phyloP scores from a whole-genome alignment of 2,888 invertebrate genomes.

The Pardosa pseudoannulata region DNA sequence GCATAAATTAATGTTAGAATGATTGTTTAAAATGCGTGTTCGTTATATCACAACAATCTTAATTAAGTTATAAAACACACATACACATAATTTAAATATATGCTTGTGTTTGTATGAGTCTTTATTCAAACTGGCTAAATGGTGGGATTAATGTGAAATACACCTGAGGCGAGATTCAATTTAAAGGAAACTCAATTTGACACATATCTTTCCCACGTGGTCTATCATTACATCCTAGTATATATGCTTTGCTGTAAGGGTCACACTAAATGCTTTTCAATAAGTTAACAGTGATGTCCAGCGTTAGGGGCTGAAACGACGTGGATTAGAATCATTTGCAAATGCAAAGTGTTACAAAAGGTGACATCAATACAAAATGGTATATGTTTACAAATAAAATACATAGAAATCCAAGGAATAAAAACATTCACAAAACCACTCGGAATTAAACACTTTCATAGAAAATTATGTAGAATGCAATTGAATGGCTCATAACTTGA shows the following conservation, averaged over 20 bases:
- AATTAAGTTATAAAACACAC: no score
- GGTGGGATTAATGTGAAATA: no score
- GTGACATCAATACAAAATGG: slow-evolving; percentile 44
- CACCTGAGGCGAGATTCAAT: background rate
- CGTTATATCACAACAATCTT: no score
- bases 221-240: background rate
- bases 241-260: background rate
- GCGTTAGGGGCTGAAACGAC: background rate
- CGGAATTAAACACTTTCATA: background rate
- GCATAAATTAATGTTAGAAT: no score
- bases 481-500: background rate
- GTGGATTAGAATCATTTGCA: background rate
- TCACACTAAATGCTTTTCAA: background rate
- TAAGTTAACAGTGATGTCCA: background rate
- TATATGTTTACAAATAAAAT: slow-evolving; percentile 29
- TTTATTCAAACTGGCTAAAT: no score
- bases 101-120: no score
- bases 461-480: background rate
- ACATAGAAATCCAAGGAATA: slow-evolving; percentile 3
- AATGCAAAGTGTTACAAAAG: slow-evolving; percentile 25
- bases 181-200: background rate
- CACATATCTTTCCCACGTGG: background rate
- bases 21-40: no score
- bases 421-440: background rate
- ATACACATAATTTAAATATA: no score